Percentiles rank a stretch among this genome's conserved stretches.
phyloP scores from a whole-genome alignment of 2,888 invertebrate species.

The Drosophila suboccidentalis region DNA sequence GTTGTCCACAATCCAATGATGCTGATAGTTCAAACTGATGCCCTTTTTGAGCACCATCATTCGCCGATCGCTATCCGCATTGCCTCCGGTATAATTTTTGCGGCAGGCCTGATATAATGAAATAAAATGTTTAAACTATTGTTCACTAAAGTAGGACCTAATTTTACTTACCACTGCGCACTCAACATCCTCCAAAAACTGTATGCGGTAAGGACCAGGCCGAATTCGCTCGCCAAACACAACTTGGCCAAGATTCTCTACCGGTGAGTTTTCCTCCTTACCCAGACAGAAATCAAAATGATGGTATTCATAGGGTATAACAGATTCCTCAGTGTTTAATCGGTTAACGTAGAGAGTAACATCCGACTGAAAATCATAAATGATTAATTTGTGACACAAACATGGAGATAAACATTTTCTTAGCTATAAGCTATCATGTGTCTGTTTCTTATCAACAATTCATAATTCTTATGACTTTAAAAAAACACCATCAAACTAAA shows the following conservation, averaged over 20 bases:
- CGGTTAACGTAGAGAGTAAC: constrained; percentile 97
- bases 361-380: constrained; percentile 88
- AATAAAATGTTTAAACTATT: not conserved
- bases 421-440: not conserved
- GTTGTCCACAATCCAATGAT: constrained; percentile 99
- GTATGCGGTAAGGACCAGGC: constrained; percentile 96
- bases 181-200: constrained; percentile 91
- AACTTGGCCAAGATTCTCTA: constrained; percentile 99
- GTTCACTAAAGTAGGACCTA: not conserved
- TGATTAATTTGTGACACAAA: not conserved
- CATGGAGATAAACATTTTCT: not conserved
- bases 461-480: not conserved
- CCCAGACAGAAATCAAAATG: constrained; percentile 97
- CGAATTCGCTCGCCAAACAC: constrained; percentile 99
- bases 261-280: constrained; percentile 93
- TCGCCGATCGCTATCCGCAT: constrained; percentile 89
- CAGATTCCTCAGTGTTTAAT: constrained; percentile 98
- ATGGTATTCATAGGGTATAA: constrained; percentile 99
- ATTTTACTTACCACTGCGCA: constrained; percentile 86
- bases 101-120: constrained; percentile 86
- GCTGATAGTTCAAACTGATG: constrained; percentile 97
- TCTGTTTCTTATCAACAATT: not conserved
- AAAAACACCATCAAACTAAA: not conserved
- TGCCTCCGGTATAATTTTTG: constrained; percentile 90
- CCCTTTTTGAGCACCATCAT: constrained; percentile 95